Conservation (phyloP, 2,113 vertebrate species). For the Scolopax mira region DNA sequence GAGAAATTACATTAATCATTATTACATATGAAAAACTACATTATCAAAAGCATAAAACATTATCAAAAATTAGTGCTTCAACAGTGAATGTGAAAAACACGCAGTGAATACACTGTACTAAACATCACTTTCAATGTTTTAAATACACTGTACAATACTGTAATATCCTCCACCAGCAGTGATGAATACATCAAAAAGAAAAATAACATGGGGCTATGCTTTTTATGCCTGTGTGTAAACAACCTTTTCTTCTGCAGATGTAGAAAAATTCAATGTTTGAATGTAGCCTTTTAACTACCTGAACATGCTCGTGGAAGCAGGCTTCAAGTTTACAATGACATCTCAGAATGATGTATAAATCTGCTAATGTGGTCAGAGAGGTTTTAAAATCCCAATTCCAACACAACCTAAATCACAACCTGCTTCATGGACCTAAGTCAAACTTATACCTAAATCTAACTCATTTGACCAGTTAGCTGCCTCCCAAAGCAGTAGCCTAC, state of each 20-base stretch:
- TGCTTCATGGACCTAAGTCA: not conserved
- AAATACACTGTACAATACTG: not conserved
- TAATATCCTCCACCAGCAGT: not conserved
- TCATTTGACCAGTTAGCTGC: not conserved
- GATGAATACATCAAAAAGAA: not conserved
- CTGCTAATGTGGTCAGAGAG: not conserved
- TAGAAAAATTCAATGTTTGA: not conserved
- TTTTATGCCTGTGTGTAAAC: not conserved
- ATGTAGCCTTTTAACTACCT: not conserved
- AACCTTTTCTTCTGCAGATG: not conserved
- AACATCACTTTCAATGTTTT: not conserved
- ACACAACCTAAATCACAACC: not conserved
- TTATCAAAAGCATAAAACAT: not conserved
- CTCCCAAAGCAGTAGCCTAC: not conserved
- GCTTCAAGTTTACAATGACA: not conserved
- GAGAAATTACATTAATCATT: not conserved
- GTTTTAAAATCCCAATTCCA: not conserved
- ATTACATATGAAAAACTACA: not conserved
- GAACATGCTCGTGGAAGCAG: fast-evolving
- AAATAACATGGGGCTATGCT: not conserved
- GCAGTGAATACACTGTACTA: not conserved
- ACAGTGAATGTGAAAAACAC: not conserved
- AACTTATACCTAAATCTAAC: not conserved
- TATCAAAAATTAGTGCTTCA: not conserved
- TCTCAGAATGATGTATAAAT: not conserved